A percentile compares a stretch with the other conserved stretches of the same genome.
These are phyloP conservation scores for Astyanax mexicanus DNA, from an alignment of 2,797 vertebrate species.

Conservation along the genomic window DNA sequence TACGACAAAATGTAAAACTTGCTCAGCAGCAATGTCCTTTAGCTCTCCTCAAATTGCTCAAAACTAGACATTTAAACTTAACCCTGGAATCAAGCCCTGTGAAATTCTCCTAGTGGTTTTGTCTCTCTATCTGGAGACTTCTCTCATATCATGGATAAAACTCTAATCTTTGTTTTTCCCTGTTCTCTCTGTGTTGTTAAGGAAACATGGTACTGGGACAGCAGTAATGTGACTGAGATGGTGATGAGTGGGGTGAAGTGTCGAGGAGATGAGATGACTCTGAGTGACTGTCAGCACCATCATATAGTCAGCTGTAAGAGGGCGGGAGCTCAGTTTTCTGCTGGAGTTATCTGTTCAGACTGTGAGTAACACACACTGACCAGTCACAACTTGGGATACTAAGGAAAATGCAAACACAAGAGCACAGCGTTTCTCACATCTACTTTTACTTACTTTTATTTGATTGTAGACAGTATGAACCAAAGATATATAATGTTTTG, in stretches of 20 bases:
- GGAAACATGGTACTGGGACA: constrained; percentile 99
- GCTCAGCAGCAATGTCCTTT: not conserved
- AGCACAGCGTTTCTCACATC: too few species aligned
- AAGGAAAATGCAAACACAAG: too few species aligned
- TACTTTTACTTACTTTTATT: too few species aligned
- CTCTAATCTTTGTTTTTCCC: not conserved
- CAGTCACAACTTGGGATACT: not conserved
- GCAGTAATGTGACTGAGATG: constrained; percentile 91
- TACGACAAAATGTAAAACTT: not conserved
- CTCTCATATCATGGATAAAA: not conserved
- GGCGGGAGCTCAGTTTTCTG: constrained; percentile 85
- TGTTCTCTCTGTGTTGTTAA: constrained; percentile 65
- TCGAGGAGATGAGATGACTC: constrained; percentile 85
- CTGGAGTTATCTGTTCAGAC: constrained; percentile 96
- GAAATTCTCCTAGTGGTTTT: not conserved
- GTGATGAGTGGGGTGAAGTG: constrained; percentile 94
- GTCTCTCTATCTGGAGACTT: not conserved
- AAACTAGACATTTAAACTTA: not conserved
- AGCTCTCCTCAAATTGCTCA: not conserved
- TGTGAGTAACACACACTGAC: constrained; percentile 79
- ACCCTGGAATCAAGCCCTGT: not conserved
- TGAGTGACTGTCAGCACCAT: constrained; percentile 91
- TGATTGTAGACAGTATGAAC: too few species aligned
- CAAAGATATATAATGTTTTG: too few species aligned
- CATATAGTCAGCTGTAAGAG: constrained; percentile 86